These are phyloP conservation scores for Vandiemenella viatica DNA, from an alignment of 2,888 invertebrate species.

Conservation along the genomic window DNA sequence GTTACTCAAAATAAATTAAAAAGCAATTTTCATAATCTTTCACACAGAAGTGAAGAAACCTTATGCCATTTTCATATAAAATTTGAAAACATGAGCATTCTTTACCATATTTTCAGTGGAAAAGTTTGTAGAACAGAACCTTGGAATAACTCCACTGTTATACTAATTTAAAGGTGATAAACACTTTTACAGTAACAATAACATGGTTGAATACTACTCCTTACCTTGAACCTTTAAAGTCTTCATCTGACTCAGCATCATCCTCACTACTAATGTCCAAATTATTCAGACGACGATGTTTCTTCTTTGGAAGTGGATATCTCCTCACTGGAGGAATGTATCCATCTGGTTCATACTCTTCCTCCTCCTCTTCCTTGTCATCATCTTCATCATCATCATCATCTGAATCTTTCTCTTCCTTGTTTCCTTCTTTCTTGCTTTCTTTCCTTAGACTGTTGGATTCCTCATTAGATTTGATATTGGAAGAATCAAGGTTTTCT, in stretches of 20 bases:
- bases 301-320: constrained; percentile 33
- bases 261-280: constrained; percentile 66
- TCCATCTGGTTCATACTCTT: constrained; percentile 15
- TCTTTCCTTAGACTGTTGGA: background rate
- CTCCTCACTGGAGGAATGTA: constrained; percentile 12
- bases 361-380: constrained; percentile 17
- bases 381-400: constrained; percentile 25
- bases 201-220: no score
- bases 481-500: background rate
- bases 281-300: constrained; percentile 61
- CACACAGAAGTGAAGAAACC: no score
- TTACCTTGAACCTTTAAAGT: constrained; percentile 72
- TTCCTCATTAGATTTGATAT: background rate
- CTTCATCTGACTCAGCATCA: constrained; percentile 73
- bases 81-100: no score
- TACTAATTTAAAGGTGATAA: no score
- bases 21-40: no score
- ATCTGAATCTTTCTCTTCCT: constrained; percentile 23
- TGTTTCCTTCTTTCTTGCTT: constrained; percentile 7
- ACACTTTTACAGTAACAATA: no score
- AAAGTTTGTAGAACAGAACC: no score
- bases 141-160: no score
- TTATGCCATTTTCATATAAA: no score
- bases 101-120: no score
- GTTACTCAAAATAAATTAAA: no score